phyloP scores from a whole-genome alignment of 2,888 invertebrate species.

The Limnephilus rhombicus region DNA sequence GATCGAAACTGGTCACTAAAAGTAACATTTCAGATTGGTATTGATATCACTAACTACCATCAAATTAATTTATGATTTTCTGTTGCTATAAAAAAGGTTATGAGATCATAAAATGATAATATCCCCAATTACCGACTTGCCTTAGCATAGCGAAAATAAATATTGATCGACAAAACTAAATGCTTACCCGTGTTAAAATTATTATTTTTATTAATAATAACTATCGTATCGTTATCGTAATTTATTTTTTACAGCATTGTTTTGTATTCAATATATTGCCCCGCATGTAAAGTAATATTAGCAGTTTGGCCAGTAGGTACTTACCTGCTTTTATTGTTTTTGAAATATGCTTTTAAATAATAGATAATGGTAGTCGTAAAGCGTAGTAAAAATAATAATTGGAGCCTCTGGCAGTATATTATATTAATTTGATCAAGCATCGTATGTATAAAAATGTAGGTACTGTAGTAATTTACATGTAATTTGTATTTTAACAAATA shows the following conservation, averaged over 20 bases:
- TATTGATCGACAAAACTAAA: background rate
- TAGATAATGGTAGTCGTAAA: background rate
- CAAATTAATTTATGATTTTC: background rate
- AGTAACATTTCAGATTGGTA: background rate
- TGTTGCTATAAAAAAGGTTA: background rate
- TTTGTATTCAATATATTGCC: background rate
- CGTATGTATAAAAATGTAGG: background rate
- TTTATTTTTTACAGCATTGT: background rate
- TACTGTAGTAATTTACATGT: background rate
- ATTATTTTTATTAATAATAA: background rate
- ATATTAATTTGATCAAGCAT: slow-evolving; percentile 60
- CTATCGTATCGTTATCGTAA: background rate
- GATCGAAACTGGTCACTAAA: background rate
- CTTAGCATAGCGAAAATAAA: background rate
- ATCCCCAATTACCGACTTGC: background rate
- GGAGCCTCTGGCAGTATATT: slow-evolving; percentile 51
- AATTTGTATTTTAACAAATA: background rate
- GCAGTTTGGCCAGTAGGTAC: background rate
- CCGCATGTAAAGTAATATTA: background rate
- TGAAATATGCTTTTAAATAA: slow-evolving; percentile 14
- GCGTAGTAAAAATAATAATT: slow-evolving; percentile 48
- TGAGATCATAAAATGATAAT: background rate
- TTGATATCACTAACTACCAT: background rate
- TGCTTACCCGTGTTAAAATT: background rate
- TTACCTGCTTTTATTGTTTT: background rate